phyloP scores from a whole-genome alignment of 1,140 invertebrate species.

The Rhynchophorus ferrugineus region DNA sequence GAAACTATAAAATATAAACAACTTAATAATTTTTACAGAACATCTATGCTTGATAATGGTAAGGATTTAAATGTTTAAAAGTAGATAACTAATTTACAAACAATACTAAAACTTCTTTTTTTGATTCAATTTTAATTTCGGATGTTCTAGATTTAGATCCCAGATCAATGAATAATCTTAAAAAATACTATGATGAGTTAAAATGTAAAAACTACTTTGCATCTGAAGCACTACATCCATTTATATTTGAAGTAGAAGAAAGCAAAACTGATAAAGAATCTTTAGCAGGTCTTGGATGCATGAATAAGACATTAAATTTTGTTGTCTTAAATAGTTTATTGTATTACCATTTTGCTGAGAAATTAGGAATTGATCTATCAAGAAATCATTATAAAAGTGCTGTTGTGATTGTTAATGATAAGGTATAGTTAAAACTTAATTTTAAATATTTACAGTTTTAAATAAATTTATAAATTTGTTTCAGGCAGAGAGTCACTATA shows the following conservation, averaged over 20 bases:
- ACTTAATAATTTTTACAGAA: no score
- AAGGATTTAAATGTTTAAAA: no score
- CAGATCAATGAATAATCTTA: constrained; percentile 45
- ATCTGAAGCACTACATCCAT: constrained; percentile 38
- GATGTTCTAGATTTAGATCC: constrained; percentile 38
- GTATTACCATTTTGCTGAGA: constrained; percentile 64
- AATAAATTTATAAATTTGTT: constrained; percentile 31
- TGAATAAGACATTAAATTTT: constrained; percentile 56
- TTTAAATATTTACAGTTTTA: background rate
- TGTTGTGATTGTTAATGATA: constrained; percentile 63
- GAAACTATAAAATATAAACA: no score
- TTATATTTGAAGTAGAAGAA: constrained; percentile 23
- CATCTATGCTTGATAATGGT: no score
- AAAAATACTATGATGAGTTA: constrained; percentile 36
- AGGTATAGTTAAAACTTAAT: constrained; percentile 52
- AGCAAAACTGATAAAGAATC: constrained; percentile 1
- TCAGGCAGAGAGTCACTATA: constrained; percentile 60
- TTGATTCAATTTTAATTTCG: no score
- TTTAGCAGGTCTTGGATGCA: constrained; percentile 44
- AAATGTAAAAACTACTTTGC: constrained; percentile 43
- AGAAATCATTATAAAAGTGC: constrained; percentile 55
- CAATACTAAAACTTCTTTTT: no score
- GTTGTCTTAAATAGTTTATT: constrained; percentile 62
- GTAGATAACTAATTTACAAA: no score
- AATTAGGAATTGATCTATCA: constrained; percentile 59